Evolutionary conservation across 2,113 vertebrate genomes (phyloP).

Genomic region (Acrocephalus kingi): DNA sequence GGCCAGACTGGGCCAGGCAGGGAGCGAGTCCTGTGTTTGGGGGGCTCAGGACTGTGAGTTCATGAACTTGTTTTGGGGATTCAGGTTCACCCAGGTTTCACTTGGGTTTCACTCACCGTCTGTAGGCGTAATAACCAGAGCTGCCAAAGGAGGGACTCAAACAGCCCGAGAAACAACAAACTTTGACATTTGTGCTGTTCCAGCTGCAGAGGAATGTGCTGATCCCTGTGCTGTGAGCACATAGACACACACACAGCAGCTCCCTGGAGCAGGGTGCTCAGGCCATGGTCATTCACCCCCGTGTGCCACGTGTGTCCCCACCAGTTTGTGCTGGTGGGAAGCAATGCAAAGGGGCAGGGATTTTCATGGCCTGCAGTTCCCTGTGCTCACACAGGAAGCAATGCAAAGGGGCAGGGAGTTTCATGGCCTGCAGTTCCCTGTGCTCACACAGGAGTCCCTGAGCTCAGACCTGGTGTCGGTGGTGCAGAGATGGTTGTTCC

Average conservation of each 20-base stretch:
- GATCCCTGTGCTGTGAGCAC: background rate
- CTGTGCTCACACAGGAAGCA: background rate
- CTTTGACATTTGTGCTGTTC: slow-evolving; percentile 18
- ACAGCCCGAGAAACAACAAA: background rate
- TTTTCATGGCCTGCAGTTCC: background rate
- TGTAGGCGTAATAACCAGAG: background rate
- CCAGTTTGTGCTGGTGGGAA: background rate
- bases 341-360: too few species aligned
- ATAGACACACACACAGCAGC: background rate
- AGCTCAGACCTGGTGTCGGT: background rate
- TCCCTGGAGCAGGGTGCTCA: background rate
- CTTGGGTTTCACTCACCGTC: fast-evolving
- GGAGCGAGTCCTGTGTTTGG: background rate
- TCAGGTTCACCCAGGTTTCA: background rate
- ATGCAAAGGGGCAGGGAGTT: background rate
- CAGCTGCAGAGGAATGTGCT: slow-evolving; percentile 58
- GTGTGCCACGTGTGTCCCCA: fast-evolving
- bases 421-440: background rate
- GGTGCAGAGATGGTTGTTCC: fast-evolving
- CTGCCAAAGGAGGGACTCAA: background rate
- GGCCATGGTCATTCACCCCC: background rate
- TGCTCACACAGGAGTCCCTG: background rate
- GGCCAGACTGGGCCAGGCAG: background rate
- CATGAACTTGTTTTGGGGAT: background rate
- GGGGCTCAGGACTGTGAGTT: background rate